Evolutionary conservation across 2,888 invertebrate genomes (phyloP).

Genomic region (Dugesia japonica): DNA sequence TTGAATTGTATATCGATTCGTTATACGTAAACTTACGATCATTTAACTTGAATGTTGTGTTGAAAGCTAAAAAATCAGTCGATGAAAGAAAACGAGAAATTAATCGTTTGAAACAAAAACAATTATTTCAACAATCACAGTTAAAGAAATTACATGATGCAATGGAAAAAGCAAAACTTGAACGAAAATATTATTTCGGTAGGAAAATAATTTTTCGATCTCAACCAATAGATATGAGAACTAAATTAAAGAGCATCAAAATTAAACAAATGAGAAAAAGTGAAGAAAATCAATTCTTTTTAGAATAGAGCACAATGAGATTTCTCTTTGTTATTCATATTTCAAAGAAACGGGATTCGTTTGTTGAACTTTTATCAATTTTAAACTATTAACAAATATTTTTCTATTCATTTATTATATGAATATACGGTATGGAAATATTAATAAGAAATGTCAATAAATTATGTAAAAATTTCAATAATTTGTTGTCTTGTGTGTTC

Average conservation of each 20-base stretch:
- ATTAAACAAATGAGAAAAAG: too few relatives aligned
- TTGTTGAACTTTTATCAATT: too few relatives aligned
- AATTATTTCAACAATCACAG: background rate
- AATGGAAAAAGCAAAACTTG: background rate
- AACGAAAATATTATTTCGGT: background rate
- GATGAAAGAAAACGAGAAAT: background rate
- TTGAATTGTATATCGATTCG: background rate
- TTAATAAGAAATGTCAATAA: too few relatives aligned
- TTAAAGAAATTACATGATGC: background rate
- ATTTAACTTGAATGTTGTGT: background rate
- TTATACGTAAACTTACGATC: background rate
- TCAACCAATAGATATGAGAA: background rate
- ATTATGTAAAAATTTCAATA: too few relatives aligned
- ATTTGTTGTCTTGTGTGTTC: too few relatives aligned
- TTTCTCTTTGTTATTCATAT: too few relatives aligned
- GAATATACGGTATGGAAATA: too few relatives aligned
- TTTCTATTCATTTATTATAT: too few relatives aligned
- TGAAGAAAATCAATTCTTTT: background rate
- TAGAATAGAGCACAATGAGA: too few relatives aligned
- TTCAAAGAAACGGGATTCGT: too few relatives aligned
- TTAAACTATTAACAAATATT: too few relatives aligned
- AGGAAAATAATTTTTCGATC: background rate
- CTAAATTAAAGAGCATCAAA: background rate
- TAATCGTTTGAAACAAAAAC: background rate
- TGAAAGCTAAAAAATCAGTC: background rate